Evolutionary conservation across 2,797 vertebrate species (phyloP), one percentile per base, ranked within the genome.

Genomic region (Hylomyscus alleni): DNA sequence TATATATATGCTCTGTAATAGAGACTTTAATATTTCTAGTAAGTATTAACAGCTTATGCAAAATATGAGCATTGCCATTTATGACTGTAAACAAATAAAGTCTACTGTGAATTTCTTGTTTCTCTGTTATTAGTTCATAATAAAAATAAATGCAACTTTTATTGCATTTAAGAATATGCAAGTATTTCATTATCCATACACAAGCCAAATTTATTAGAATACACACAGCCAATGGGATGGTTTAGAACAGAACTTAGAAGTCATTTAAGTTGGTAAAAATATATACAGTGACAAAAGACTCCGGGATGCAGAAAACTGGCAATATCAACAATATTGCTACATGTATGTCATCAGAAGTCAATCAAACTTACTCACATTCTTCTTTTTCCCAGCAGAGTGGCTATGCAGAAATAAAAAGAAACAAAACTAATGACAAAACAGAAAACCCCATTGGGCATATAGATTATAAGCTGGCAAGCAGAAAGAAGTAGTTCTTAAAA

Each of bases 1-100:
- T 56, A 56, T 56, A 56, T 58, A 58, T 20, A 58, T 29, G 31
- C 29, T 12, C 34, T 0, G 0, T 87, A 73, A 37, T 88, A 75
- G 0, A 12, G 4, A 85, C 26, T 89, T 67, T 62, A 67, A 14
- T 47, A 88, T 72, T 95, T 93, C 6, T 54, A 26, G 54, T 3
- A 94, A 97, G 67, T 83, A n/a, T 81, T 91, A 73, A 62, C 8
- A 69, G 2, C 17, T 47, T 83, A 87, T 54, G 11, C 62, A 94
- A 40, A 80, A 94, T 80, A 17, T 31, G 76, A 56, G 20, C 15
- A 0, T 34, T 67, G 15, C 2, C 87, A 14, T 85, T 88, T 88
- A 20, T 81, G 88, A 94, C 24, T 87, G 60, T 94, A 54, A 97
- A 84, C 17, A 95, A 94, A 77, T 80, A 89, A 91, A 73, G 84